phyloP scores from a whole-genome alignment of 2,113 vertebrate genomes.

The Epinephelus lanceolatus region DNA sequence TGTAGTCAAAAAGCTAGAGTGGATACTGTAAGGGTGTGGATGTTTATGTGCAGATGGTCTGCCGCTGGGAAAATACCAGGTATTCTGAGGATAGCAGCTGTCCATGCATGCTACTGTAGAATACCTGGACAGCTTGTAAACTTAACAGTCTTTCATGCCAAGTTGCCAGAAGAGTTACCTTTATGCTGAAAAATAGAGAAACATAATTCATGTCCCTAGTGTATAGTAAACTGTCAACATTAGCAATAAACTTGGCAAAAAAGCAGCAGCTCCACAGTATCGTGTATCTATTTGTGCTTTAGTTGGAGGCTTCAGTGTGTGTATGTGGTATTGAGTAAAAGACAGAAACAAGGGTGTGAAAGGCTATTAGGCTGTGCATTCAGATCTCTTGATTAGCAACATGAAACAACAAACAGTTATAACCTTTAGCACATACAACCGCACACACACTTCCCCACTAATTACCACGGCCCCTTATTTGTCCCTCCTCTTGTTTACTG shows the following conservation, averaged over 20 bases:
- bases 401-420: constrained; percentile 12
- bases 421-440: not conserved
- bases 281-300: not conserved
- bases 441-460: constrained; percentile 1
- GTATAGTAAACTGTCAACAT: not conserved
- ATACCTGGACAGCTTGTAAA: constrained; percentile 30
- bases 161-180: constrained; percentile 11
- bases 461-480: constrained; percentile 8
- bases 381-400: constrained; percentile 3
- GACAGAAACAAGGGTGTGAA: constrained; percentile 6
- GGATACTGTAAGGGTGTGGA: constrained; percentile 55
- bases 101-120: constrained; percentile 22
- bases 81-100: constrained; percentile 50
- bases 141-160: constrained; percentile 22
- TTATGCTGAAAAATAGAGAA: not conserved
- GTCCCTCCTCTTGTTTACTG: constrained; percentile 17
- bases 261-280: not conserved
- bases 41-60: constrained; percentile 60
- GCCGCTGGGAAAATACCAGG: constrained; percentile 59
- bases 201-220: constrained; percentile 5
- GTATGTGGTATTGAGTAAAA: not conserved
- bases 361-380: constrained; percentile 1
- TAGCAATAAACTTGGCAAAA: not conserved
- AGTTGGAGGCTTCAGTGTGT: not conserved
- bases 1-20: constrained; percentile 31